phyloP scores from a whole-genome alignment of 2,888 invertebrate species.

The Cephus pulcher region DNA sequence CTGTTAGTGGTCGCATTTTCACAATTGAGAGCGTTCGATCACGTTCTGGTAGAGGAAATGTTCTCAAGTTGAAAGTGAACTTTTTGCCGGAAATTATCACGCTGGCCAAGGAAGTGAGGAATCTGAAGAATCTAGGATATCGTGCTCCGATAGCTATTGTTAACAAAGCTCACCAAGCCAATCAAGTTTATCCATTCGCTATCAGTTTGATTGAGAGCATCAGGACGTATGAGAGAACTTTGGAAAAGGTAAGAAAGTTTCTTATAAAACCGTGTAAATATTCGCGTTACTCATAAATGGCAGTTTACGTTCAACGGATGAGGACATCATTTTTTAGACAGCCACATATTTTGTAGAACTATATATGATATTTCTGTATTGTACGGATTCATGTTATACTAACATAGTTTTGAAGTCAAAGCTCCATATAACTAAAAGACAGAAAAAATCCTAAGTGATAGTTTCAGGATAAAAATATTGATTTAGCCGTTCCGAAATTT shows the following conservation, averaged over 20 bases:
- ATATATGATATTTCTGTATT: too few species aligned
- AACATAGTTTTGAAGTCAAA: neutral
- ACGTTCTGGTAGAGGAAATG: conserved; percentile 81
- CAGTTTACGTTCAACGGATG: neutral
- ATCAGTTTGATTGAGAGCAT: conserved; percentile 98
- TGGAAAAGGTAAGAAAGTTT: conserved; percentile 86
- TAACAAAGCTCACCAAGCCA: conserved; percentile 99
- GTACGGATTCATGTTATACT: neutral
- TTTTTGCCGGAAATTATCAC: conserved; percentile 98
- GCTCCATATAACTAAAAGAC: conserved; percentile 5
- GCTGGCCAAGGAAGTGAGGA: conserved; percentile 97
- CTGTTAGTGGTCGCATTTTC: conserved; percentile 94
- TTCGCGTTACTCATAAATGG: neutral
- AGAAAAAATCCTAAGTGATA: conserved; percentile 37
- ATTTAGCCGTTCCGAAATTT: conserved; percentile 29
- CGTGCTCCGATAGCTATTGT: conserved; percentile 97
- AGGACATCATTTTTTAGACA: neutral
- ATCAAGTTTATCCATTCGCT: conserved; percentile 98
- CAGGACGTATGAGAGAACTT: conserved; percentile 94
- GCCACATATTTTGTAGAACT: too few species aligned
- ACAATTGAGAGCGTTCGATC: conserved; percentile 87
- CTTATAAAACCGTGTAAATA: neutral
- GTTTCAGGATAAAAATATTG: conserved; percentile 33
- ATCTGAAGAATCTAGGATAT: conserved; percentile 95
- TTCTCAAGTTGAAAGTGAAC: conserved; percentile 92